Conservation (phyloP, 2,113 vertebrate species). For the Epinephelus lanceolatus region DNA sequence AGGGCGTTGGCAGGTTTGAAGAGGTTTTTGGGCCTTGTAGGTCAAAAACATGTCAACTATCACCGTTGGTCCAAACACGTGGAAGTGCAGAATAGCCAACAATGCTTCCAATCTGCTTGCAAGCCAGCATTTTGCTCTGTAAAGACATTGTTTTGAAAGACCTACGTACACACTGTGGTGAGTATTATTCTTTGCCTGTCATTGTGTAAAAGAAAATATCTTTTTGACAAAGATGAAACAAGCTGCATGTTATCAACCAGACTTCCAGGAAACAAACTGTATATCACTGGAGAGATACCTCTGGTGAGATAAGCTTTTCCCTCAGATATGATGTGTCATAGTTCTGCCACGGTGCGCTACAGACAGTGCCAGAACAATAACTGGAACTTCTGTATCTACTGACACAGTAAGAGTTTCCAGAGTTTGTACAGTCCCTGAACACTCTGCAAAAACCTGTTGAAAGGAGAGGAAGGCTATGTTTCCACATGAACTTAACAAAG, state of each 20-base stretch:
- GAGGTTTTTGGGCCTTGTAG: slow-evolving; percentile 13
- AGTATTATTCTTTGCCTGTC: slow-evolving; percentile 4
- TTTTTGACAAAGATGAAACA: slow-evolving; percentile 65
- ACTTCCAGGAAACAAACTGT: slow-evolving; percentile 64
- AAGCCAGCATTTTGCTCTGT: slow-evolving; percentile 16
- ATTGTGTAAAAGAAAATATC: slow-evolving; percentile 39
- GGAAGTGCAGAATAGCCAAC: slow-evolving; percentile 19
- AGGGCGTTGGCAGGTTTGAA: slow-evolving; percentile 47
- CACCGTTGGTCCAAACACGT: slow-evolving; percentile 51
- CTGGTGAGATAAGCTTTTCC: slow-evolving; percentile 58
- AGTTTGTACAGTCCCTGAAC: slow-evolving; percentile 54
- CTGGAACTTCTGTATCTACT: slow-evolving; percentile 19
- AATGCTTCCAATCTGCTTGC: slow-evolving; percentile 17
- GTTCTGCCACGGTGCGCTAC: not conserved
- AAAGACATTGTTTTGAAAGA: slow-evolving; percentile 14
- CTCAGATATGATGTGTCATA: slow-evolving; percentile 44
- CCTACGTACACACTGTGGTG: not conserved
- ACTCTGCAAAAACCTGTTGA: slow-evolving; percentile 52
- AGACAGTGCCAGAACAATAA: slow-evolving; percentile 34
- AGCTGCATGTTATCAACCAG: slow-evolving; percentile 39
- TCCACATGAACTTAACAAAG: slow-evolving; percentile 37
- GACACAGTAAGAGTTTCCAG: slow-evolving; percentile 54
- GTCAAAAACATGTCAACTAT: slow-evolving; percentile 37
- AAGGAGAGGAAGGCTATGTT: slow-evolving; percentile 60
- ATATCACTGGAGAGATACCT: slow-evolving; percentile 61